Evolutionary conservation across 2,888 invertebrate genomes (phyloP).

Genomic region (Chalcis sispes): DNA sequence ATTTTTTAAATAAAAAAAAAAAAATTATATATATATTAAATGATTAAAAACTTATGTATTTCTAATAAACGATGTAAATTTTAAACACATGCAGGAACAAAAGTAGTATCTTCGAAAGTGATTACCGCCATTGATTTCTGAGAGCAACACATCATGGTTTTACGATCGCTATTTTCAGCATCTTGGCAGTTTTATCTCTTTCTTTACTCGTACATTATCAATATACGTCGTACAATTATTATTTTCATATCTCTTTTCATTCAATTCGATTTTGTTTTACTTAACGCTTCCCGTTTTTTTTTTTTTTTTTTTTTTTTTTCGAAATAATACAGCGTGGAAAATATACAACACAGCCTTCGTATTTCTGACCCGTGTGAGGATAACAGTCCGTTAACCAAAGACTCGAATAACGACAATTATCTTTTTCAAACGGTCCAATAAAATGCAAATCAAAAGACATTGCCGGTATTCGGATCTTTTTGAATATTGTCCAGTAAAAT

Average conservation of each 20-base stretch:
- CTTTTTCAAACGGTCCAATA: too few relatives aligned
- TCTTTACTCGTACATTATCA: slow-evolving; percentile 6
- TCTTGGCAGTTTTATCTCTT: slow-evolving; percentile 38
- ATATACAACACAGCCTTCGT: slow-evolving; percentile 67
- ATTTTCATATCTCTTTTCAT: slow-evolving; percentile 8
- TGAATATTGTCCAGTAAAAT: too few relatives aligned
- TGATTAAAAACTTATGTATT: too few relatives aligned
- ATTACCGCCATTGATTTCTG: slow-evolving; percentile 20
- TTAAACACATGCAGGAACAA: too few relatives aligned
- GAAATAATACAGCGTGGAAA: slow-evolving; percentile 57
- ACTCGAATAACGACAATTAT: not conserved
- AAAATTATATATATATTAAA: not conserved
- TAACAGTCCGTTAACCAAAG: slow-evolving; percentile 61
- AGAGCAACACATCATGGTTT: slow-evolving; percentile 18
- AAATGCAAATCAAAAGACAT: too few relatives aligned
- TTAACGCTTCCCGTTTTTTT: slow-evolving; percentile 29
- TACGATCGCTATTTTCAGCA: slow-evolving; percentile 15
- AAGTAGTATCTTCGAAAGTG: slow-evolving; percentile 2
- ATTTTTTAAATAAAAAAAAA: not conserved
- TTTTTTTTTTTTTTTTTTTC: too few relatives aligned
- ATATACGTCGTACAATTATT: slow-evolving; percentile 25
- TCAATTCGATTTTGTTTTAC: not conserved
- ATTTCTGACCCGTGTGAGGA: slow-evolving; percentile 64
- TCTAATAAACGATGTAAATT: too few relatives aligned
- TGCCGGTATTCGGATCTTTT: too few relatives aligned